These are phyloP conservation scores for Bombyx huttoni DNA, from an alignment of 2,888 invertebrate genomes.

Conservation along the genomic window DNA sequence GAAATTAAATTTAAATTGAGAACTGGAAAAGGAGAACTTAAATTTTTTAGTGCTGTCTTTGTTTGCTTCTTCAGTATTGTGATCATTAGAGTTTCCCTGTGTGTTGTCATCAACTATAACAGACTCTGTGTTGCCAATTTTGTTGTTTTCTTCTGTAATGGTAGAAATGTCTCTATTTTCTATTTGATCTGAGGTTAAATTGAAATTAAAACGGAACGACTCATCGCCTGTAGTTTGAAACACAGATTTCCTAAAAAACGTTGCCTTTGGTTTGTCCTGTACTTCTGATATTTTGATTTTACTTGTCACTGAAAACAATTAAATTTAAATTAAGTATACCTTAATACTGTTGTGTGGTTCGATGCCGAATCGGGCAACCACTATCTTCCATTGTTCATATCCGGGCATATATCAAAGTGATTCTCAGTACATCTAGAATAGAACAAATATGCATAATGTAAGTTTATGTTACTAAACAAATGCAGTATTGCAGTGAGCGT, in stretches of 20 bases:
- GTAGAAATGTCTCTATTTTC: conserved; percentile 18
- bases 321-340: neutral
- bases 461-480: neutral
- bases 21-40: conserved; percentile 57
- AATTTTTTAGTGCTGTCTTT: conserved; percentile 25
- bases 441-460: neutral
- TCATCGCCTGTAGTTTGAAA: conserved; percentile 62
- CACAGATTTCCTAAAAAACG: conserved; percentile 78
- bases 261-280: conserved; percentile 71
- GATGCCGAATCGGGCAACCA: conserved; percentile 3
- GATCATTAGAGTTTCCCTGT: conserved; percentile 1
- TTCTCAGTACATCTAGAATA: conserved; percentile 6
- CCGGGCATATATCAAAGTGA: conserved; percentile 4
- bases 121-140: neutral
- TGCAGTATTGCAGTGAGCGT: too few relatives aligned
- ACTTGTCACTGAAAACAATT: conserved; percentile 58
- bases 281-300: conserved; percentile 72
- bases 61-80: conserved; percentile 11
- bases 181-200: conserved; percentile 30
- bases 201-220: conserved; percentile 70
- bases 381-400: neutral
- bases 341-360: neutral
- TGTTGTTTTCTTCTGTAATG: conserved; percentile 5
- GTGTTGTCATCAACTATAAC: conserved; percentile 6
- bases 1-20: conserved; percentile 79